Evolutionary conservation across 2,888 invertebrate species (phyloP), one percentile per base, ranked within the genome.

Genomic region (Drosophila percnosoma): DNA sequence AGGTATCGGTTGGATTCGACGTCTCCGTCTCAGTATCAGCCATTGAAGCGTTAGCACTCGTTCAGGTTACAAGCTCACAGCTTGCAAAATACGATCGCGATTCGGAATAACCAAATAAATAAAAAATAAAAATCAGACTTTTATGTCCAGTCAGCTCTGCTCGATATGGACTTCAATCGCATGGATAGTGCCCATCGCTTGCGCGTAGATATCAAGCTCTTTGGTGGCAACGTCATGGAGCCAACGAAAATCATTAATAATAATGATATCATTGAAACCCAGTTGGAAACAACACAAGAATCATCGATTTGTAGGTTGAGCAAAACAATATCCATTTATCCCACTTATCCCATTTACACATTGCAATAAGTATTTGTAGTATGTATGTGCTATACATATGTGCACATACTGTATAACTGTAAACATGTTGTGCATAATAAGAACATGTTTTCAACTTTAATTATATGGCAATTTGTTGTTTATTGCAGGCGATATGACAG

Each of bases 121-220:
- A 45, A 11, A 13, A 13, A 21, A 42, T 33, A 15, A 8, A 18
- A 38, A 4, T 4, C 8, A 4, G 7, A 45, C 8, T 45, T 45
- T 45, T 24, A 15, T 24, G 45, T 45, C 7, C 45, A 45, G 15
- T 45, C 24, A 45, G 45, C 45, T 45, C 15, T 45, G 2, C 45
- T 7, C 15, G 21, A 48, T 49, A 90, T 90, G 90, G 83, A 90
- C 78, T 90, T 90, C 34, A 87, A 91, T 84, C 87, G 88, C 53
- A 80, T 82, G 80, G 87, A 90, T 34, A 90, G 81, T 34, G 72
- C 80, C 31, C 82, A 84, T 57, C 85, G 90, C 31, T 55, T 89
- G 13, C 57, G 68, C 27, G 80, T 79, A 21, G 90, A 91, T 62
- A 63, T 69, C 2, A 76, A 77, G 42, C 78, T 89, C 6, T 89